Base-by-base conservation (phyloP, 2,888 invertebrate species). In the Rhagonycha lutea region DNA sequence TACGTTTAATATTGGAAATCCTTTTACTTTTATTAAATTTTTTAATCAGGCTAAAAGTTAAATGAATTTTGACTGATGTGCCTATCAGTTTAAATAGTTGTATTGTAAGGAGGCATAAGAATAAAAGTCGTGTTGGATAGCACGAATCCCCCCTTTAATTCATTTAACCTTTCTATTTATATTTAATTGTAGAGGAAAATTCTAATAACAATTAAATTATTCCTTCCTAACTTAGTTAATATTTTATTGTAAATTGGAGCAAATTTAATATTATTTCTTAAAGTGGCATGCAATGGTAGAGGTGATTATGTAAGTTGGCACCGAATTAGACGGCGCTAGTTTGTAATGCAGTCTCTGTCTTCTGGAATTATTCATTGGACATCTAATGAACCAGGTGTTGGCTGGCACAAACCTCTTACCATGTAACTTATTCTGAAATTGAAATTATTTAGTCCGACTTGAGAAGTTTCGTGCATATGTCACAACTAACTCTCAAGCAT, bases 351-450 rank as follows among this genome's bases (percentile, higher is more conserved):
- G 75, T 62, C 73, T 73, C 72, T 75, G 78, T 78, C 78, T 78
- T 69, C 62, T 69, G 26, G 78, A 78, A 78, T 78, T 78, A 78
- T 78, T 78, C 78, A 78, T 78, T 78, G 78, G 78, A 72, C 78
- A 78, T 75, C 73, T 78, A 78, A 75, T 78, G 75, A 78, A 78
- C 78, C 78, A 78, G 78, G 78, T 78, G 78, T 78, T 72, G 78
- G 75, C 78, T 78, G 78, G 78, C 78, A 78, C 78, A 73, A 73
- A 75, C 70, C 73, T 71, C 75, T 73, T 77, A 74, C 76, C 68
- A 70, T 68, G 70, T 73, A 76, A 76, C 61, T 70, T 76, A 76
- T 68, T 65, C 68, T 29, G 68, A 71, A 77, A 77, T 77, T 77
- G 76, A 77, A 77, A 77, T 74, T 73, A 72, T 77, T 77, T 74